Percentiles rank a stretch among this genome's conserved stretches.
phyloP scores from a whole-genome alignment of 1,140 invertebrate genomes.

The Ephestia elutella region DNA sequence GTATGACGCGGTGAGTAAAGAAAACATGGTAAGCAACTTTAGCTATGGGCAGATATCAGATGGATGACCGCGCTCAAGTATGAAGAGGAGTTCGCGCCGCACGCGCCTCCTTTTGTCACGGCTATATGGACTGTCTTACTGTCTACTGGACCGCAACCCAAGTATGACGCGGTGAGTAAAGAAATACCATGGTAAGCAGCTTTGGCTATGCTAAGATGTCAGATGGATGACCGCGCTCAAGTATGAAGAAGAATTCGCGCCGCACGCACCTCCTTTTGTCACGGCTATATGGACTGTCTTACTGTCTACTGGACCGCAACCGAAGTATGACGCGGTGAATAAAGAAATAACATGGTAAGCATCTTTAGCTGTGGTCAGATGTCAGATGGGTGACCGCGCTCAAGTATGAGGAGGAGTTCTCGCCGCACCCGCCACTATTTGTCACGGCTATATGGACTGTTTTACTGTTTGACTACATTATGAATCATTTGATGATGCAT shows the following conservation, averaged over 20 bases:
- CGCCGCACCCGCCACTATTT: slow-evolving; percentile 8
- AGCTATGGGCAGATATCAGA: neutral
- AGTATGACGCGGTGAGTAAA: slow-evolving; percentile 76
- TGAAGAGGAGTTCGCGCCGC: neutral
- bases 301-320: slow-evolving; percentile 86
- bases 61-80: slow-evolving; percentile 79
- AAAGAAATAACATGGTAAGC: slow-evolving; percentile 80
- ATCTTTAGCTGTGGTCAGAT: neutral
- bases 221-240: slow-evolving; percentile 71
- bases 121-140: slow-evolving; percentile 90
- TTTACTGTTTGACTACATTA: too few relatives aligned
- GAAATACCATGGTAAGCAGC: slow-evolving; percentile 74
- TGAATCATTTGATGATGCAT: too few relatives aligned
- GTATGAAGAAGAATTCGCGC: slow-evolving; percentile 26
- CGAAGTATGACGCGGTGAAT: slow-evolving; percentile 49
- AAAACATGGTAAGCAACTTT: slow-evolving; percentile 67
- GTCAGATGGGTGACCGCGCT: slow-evolving; percentile 67
- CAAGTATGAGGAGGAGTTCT: slow-evolving; percentile 39
- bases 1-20: slow-evolving; percentile 78
- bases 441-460: too few relatives aligned
- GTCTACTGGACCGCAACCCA: slow-evolving; percentile 84
- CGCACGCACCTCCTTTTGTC: slow-evolving; percentile 18
- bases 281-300: slow-evolving; percentile 76
- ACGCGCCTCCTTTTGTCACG: slow-evolving; percentile 18
- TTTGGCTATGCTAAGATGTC: neutral